Conservation (phyloP, 1,140 invertebrate genomes). For the Heliconius nattereri region DNA sequence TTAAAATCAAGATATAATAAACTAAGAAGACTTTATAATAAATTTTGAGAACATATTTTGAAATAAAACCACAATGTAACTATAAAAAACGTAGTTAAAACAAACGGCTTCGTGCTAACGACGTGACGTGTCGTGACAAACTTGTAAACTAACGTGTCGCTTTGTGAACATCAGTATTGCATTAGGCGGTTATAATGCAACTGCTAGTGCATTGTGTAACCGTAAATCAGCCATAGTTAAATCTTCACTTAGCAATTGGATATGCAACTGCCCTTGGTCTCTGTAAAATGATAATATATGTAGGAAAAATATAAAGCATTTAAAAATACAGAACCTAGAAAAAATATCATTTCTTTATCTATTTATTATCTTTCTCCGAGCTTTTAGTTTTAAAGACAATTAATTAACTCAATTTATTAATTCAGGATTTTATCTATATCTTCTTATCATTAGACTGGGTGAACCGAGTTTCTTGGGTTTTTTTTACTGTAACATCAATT, state of each 20-base stretch:
- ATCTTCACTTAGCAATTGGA: constrained; percentile 27
- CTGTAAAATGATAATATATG: not conserved
- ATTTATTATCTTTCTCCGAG: no score
- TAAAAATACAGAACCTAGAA: not conserved
- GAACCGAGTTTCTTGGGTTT: no score
- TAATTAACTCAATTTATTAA: no score
- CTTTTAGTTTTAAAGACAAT: no score
- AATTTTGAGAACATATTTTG: not conserved
- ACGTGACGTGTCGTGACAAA: not conserved
- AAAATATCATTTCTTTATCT: no score
- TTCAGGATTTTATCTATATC: no score
- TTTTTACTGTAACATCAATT: not conserved
- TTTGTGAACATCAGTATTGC: constrained; percentile 30
- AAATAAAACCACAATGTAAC: not conserved
- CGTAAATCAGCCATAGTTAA: constrained; percentile 22
- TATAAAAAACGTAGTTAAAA: constrained; percentile 2
- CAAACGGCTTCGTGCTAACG: not conserved
- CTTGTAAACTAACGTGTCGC: constrained; percentile 7
- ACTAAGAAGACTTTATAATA: not conserved
- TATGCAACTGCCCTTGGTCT: constrained; percentile 16
- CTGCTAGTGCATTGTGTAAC: constrained; percentile 28
- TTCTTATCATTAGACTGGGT: no score
- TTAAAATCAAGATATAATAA: not conserved
- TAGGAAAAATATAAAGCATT: not conserved
- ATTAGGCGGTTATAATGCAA: constrained; percentile 29